These are phyloP conservation scores for Rhagologus leucostigma DNA, from an alignment of 2,113 vertebrate genomes.

Conservation along the genomic window DNA sequence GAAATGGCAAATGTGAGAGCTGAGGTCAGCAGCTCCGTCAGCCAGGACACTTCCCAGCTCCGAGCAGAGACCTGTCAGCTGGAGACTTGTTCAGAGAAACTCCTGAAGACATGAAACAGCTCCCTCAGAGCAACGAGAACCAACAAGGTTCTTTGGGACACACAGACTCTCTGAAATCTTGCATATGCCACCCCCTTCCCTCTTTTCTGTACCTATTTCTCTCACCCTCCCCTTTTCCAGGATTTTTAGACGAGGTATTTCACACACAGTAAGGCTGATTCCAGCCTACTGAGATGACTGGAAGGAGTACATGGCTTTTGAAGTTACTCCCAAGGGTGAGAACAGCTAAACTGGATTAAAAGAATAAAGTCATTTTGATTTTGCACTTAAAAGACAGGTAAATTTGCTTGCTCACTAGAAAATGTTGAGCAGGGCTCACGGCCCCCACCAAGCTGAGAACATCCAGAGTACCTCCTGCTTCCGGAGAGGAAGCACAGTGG, in stretches of 20 bases:
- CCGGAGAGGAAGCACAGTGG: rapidly evolving
- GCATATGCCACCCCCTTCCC: neutral
- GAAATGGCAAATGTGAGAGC: neutral
- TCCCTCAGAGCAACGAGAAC: neutral
- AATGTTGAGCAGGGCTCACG: neutral
- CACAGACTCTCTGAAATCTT: neutral
- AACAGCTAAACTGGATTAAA: neutral
- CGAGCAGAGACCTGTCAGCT: neutral
- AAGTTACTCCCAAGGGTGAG: neutral
- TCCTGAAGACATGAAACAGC: neutral
- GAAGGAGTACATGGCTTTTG: neutral
- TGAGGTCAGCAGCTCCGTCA: neutral
- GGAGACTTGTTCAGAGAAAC: neutral
- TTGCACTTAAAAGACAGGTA: slow-evolving; percentile 10
- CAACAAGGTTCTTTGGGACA: neutral
- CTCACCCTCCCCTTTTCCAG: neutral
- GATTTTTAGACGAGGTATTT: neutral
- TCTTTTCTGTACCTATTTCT: neutral
- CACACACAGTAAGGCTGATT: neutral
- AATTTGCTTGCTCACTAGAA: neutral
- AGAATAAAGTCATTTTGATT: slow-evolving; percentile 20
- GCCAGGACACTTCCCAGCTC: neutral
- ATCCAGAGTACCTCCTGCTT: neutral
- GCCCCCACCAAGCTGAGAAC: neutral
- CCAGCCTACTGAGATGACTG: neutral